Evolutionary conservation across 1,140 invertebrate species (phyloP), one percentile per base, ranked within the genome.

Genomic region (Ostrea denselamellosa): DNA sequence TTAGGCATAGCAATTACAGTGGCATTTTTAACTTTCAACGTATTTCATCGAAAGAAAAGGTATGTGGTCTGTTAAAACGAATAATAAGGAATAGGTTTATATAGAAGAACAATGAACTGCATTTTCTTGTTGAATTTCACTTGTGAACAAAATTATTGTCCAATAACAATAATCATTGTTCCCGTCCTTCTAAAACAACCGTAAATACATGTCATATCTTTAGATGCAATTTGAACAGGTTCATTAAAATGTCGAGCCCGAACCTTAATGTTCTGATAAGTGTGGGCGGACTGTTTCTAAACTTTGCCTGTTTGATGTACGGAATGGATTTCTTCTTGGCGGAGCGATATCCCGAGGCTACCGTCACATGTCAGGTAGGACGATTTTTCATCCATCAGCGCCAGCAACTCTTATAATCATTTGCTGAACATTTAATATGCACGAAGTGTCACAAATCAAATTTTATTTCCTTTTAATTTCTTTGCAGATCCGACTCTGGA

Each of bases 171-270:
- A 44, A 44, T 2, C 5, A 44, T 5, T 44, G 5, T 44, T 5
- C 34, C 34, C 5, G 1, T 5, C 34, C 34, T 44, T 44, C 34
- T 44, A 5, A 44, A 44, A 44, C n/a, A n/a, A n/a, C n/a, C n/a
- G n/a, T n/a, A n/a, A n/a, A n/a, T n/a, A n/a, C 1, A 44, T 44
- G 34, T 44, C 34, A 44, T 44, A 44, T n/a, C n/a, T n/a, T n/a
- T n/a, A n/a, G n/a, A n/a, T n/a, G n/a, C n/a, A n/a, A n/a, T 85
- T 62, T 85, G 90, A 44, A 3, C 85, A 93, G 92, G 77, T 83
- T 93, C 62, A 90, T 92, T 71, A 92, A 92, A 85, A 93, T 93
- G 92, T 92, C 92, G 25, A 93, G 92, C 81, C 92, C 92, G 1
- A 92, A 91, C 52, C 87, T 93, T 17, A 93, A 93, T 34, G 86